Conservation (phyloP, 2,888 invertebrate species). For the Standfussiana lucernea region DNA sequence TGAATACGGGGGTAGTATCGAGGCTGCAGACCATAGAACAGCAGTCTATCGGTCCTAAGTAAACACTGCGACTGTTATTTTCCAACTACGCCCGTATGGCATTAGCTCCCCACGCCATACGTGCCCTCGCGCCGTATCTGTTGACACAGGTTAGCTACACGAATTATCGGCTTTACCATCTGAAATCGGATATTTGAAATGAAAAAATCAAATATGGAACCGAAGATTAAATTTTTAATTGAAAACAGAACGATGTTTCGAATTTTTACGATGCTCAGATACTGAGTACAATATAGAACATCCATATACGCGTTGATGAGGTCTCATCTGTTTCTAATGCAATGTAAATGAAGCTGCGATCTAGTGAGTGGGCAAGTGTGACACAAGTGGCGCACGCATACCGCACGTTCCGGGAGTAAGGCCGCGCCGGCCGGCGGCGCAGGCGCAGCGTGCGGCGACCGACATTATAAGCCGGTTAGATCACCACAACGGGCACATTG, state of each 20-base stretch:
- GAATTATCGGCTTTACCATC: slow-evolving; percentile 61
- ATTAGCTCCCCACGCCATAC: slow-evolving; percentile 53
- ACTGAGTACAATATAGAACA: slow-evolving; percentile 19
- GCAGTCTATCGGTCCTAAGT: slow-evolving; percentile 72
- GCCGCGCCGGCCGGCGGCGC: slow-evolving; percentile 35
- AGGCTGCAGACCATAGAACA: slow-evolving; percentile 56
- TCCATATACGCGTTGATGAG: slow-evolving; percentile 31
- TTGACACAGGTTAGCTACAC: slow-evolving; percentile 63
- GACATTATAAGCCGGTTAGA: slow-evolving; percentile 70
- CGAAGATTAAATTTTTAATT: slow-evolving; percentile 52
- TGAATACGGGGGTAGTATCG: slow-evolving; percentile 44
- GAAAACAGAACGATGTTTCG: slow-evolving; percentile 28
- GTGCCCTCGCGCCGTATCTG: slow-evolving; percentile 53
- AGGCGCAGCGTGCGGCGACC: slow-evolving; percentile 56
- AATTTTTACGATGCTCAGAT: slow-evolving; percentile 6
- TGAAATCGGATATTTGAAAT: slow-evolving; percentile 46
- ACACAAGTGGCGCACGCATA: slow-evolving; percentile 71
- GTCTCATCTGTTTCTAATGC: slow-evolving; percentile 56
- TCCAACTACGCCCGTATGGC: slow-evolving; percentile 65
- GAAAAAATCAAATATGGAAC: slow-evolving; percentile 39
- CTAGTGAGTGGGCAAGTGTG: slow-evolving; percentile 64
- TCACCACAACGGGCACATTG: slow-evolving; percentile 61
- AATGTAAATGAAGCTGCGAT: slow-evolving; percentile 64
- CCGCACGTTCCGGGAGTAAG: slow-evolving; percentile 66
- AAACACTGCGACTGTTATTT: slow-evolving; percentile 75